Evolutionary conservation across 1,140 invertebrate genomes (phyloP), one percentile per base, ranked within the genome.

Genomic region (Battus philenor): DNA sequence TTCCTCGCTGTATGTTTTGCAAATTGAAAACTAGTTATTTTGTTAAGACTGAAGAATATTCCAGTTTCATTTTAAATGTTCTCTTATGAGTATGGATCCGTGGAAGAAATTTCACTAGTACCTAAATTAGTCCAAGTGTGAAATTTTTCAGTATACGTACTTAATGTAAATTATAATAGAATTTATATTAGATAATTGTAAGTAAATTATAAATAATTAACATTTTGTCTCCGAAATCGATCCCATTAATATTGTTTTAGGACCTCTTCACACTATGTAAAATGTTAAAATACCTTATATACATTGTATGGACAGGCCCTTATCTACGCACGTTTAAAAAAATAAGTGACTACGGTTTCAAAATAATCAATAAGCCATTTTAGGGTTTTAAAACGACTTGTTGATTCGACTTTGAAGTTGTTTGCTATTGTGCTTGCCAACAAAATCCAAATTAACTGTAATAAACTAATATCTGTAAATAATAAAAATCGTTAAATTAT

Each of bases 91-190:
- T 53, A 33, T 47, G 62, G 59, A 64, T 74, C 71, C 58, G 58
- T 74, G 59, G 61, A 59, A 60, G 58, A 61, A 50, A 41, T 55
- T 63, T 68, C 64, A 65, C 61, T 71, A 53, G 74, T 75, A 77
- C 67, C 74, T 80, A 71, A 70, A 71, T 74, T 80, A 80, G 77
- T 80, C 74, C 76, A 78, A 76, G 59, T 58, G 77, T 83, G 72
- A 79, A 78, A 76, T 75, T 60, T 78, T 82, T 85, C 81, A 77
- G 81, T 85, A 85, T 85, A 85, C 81, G 81, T 85, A 85, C 81
- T 85, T 85, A 85, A 81, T 85, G 75, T 85, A 85, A 85, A 78
- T 73, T 77, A 78, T 72, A 63, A 76, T 80, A 82, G 74, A 83
- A 79, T 80, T 79, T 84, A 84, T 85, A 82, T 80, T 80, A 81